phyloP scores from a whole-genome alignment of 2,113 vertebrate genomes.

The Siphamia tubifer region DNA sequence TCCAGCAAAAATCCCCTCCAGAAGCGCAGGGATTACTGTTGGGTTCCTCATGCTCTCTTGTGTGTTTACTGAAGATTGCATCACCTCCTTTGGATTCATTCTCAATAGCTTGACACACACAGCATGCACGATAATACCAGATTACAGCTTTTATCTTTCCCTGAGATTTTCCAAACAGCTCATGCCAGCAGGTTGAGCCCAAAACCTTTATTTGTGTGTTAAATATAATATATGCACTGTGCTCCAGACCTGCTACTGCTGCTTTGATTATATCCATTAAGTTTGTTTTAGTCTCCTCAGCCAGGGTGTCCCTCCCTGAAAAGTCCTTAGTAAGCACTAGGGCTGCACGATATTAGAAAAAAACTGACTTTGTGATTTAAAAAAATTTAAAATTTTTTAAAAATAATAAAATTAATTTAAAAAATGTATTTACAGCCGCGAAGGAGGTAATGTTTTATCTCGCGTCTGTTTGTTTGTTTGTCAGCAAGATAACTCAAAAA shows the following conservation, averaged over 20 bases:
- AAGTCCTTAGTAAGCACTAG: no score
- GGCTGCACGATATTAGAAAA: no score
- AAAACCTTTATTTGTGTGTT: conserved; percentile 15
- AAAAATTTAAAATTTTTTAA: no score
- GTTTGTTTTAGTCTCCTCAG: conserved; percentile 22
- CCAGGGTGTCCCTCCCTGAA: no score
- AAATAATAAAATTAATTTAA: no score
- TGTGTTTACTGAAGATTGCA: conserved; percentile 49
- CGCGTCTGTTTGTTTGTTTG: no score
- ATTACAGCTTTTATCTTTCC: conserved; percentile 30
- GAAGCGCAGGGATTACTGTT: conserved; percentile 42
- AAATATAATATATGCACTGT: not conserved
- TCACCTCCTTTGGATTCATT: conserved; percentile 44
- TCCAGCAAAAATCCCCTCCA: conserved; percentile 38
- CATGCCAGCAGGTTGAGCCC: not conserved
- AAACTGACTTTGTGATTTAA: no score
- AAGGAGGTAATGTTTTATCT: no score
- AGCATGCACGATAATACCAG: conserved; percentile 20
- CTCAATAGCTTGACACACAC: conserved; percentile 21
- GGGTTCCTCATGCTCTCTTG: not conserved
- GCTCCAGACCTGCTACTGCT: conserved; percentile 1
- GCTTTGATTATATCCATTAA: not conserved
- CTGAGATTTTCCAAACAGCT: conserved; percentile 4
- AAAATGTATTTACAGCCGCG: no score
- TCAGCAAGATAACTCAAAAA: no score